A percentile compares a stretch with the other conserved stretches of the same genome.
Conservation (phyloP, 2,888 invertebrate genomes). For the Drosophila histrio region DNA sequence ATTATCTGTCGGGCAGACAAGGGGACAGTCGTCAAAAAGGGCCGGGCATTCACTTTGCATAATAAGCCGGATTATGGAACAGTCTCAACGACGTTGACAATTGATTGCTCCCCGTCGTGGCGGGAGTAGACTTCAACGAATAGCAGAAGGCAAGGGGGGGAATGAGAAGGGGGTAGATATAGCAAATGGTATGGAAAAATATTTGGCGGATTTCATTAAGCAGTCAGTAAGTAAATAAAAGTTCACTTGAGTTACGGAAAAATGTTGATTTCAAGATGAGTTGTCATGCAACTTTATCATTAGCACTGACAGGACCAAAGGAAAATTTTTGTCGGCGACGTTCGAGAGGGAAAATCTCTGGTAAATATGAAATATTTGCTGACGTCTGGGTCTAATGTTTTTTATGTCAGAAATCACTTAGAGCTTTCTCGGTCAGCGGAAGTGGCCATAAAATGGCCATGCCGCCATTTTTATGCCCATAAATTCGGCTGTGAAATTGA, state of each 20-base stretch:
- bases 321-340: not conserved
- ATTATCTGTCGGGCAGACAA: slow-evolving; percentile 52
- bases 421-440: slow-evolving; percentile 66
- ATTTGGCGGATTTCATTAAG: slow-evolving; percentile 60
- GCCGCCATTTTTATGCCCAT: slow-evolving; percentile 68
- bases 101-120: slow-evolving; percentile 49
- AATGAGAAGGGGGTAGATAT: not conserved
- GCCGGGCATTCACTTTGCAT: slow-evolving; percentile 72
- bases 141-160: too few relatives aligned
- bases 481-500: slow-evolving; percentile 80
- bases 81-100: slow-evolving; percentile 55
- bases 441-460: slow-evolving; percentile 74
- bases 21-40: slow-evolving; percentile 1
- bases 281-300: slow-evolving; percentile 36
- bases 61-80: slow-evolving; percentile 75
- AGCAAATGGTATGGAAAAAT: slow-evolving; percentile 65
- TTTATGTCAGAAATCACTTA: slow-evolving; percentile 79
- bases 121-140: not conserved
- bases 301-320: not conserved
- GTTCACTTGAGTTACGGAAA: not conserved
- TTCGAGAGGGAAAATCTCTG: not conserved
- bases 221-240: slow-evolving; percentile 48
- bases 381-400: slow-evolving; percentile 49
- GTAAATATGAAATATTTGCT: slow-evolving; percentile 40
- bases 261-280: slow-evolving; percentile 36